Base-by-base conservation (phyloP, 2,797 vertebrate genomes). In the Prunella strophiata region DNA sequence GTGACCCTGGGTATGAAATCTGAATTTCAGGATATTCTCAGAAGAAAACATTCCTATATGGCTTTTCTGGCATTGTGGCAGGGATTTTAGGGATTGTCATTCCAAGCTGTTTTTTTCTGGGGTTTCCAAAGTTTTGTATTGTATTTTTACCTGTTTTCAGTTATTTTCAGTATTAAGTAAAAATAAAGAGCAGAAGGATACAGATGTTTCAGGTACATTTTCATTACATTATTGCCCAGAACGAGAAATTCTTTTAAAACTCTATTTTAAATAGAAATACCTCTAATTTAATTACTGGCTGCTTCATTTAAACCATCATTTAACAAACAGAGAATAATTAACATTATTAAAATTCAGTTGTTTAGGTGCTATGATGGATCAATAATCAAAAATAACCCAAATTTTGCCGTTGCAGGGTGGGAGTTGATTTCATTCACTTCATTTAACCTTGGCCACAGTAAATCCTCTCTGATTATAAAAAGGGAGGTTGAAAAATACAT, bases 31-130 rank as follows among this genome's bases (percentile, higher is more conserved):
- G 26, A 32, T 43, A 8, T 45, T 80, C 36, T 55, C 18, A 18
- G 70, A 51, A 76, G 47, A 68, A 55, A 47, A 21, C 0, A 0
- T 58, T 29, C 17, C 11, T 18, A 0, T 0, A 0, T 11, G 26
- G 8, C 9, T 58, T 36, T 19, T 5, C 29, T 79, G 65, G 50
- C 10, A 3, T 20, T 13, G 27, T 19, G 45, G 47, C 29, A 36
- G 58, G 50, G 43, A 8, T 84, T 84, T 57, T 21, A 30, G 9
- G 9, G 48, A 2, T 32, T 36, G 22, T 1, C 10, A 2, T 91
- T 79, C 25, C 57, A 36, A 42, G 23, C n/a, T 83, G 21, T n/a
- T 0, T 68, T 91, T 48, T 14, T 19, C 15, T 40, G n/a, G 29
- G 13, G 3, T 4, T 66, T 81, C 43, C 32, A 11, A 50, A 50